Evolutionary conservation across 1,140 invertebrate species (phyloP).

Genomic region (Copidosoma floridanum): DNA sequence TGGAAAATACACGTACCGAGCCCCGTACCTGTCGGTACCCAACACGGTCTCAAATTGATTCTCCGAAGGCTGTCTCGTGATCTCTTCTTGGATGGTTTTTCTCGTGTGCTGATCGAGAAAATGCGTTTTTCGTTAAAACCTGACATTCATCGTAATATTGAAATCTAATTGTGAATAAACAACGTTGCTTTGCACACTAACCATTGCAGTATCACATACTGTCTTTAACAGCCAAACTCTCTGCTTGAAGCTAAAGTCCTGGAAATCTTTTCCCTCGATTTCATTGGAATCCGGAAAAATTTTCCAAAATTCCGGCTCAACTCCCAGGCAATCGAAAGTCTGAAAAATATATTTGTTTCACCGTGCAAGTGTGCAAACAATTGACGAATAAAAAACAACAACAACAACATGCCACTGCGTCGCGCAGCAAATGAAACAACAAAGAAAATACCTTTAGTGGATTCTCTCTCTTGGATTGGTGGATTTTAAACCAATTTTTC

Average conservation of each 20-base stretch:
- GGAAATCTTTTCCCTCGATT: constrained; percentile 57
- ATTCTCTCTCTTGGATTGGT: constrained; percentile 53
- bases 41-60: constrained; percentile 48
- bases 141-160: neutral
- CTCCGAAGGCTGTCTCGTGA: constrained; percentile 43
- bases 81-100: constrained; percentile 50
- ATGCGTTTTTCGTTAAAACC: neutral
- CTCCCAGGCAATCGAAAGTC: constrained; percentile 58
- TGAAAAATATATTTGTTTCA: no score
- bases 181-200: constrained; percentile 35
- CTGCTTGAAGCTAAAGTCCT: constrained; percentile 59
- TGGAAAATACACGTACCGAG: constrained; percentile 62
- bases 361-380: no score
- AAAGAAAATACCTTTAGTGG: constrained; percentile 49
- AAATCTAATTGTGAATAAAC: neutral
- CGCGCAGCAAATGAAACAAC: neutral
- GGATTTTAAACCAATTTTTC: constrained; percentile 59
- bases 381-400: no score
- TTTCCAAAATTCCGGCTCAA: constrained; percentile 59
- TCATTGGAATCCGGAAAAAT: constrained; percentile 55
- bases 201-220: constrained; percentile 62
- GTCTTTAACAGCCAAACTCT: constrained; percentile 63
- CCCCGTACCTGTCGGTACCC: constrained; percentile 60
- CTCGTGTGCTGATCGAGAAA: constrained; percentile 44
- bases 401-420: no score